Evolutionary conservation across 1,140 invertebrate genomes (phyloP), one percentile per base, ranked within the genome.

Genomic region (Papilio polyxenes): DNA sequence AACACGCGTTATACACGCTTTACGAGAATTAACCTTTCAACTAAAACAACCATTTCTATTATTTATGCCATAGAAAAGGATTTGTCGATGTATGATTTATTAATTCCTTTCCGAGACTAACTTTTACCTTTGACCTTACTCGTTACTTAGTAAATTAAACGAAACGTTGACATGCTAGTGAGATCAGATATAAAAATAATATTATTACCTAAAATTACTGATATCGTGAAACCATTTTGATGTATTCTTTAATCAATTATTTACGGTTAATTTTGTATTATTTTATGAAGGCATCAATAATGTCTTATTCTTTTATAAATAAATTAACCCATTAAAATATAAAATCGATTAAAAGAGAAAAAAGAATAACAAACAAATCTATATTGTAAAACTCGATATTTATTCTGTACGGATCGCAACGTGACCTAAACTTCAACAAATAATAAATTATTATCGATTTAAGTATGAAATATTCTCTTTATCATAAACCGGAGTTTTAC

Each of bases 401-500:
- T 69, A 80, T 80, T 79, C 48, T 8, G 44, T 23, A 3, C 44
- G 44, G 11, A 53, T 56, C 44, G 62, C 59, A 31, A 62, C 77
- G 40, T 20, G 78, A 48, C 7, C 40, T 80, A 31, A 69, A 80
- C 37, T 59, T 62, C 40, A 17, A 74, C 78, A 78, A 82, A 82
- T 82, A 82, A 65, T 69, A 77, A 82, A 82, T 82, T 31, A 82
- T 37, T 82, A 82, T 82, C 75, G 81, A 82, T 82, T 82, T 17
- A 23, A 80, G 20, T 80, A 69, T 65, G 78, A 69, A 80, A 77
- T 65, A 75, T 48, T 65, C 77, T 75, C 76, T 80, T 83, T 81
- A 62, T 80, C 23, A 78, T 81, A 83, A 85, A 84, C 53, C 81
- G 80, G 80, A 82, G 59, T 84, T 84, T 85, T 85, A 74, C 40